A percentile compares a stretch with the other conserved stretches of the same genome.
These are phyloP conservation scores for Beris chalybata DNA, from an alignment of 2,888 invertebrate species.

Conservation along the genomic window DNA sequence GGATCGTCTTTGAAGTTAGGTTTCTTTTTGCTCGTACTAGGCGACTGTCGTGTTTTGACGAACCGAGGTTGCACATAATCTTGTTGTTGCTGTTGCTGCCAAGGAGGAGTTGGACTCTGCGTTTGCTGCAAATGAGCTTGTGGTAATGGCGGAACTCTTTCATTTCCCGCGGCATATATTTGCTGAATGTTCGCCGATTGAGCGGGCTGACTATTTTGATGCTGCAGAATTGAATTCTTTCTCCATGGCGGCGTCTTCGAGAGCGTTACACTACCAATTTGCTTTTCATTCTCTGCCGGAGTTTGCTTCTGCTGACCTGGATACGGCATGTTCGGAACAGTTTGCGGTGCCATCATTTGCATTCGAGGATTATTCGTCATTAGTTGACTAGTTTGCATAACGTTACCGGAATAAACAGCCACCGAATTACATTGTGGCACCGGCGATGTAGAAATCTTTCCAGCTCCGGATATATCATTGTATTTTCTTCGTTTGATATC, in stretches of 20 bases:
- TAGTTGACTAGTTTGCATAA: constrained; percentile 40
- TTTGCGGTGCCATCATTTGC: constrained; percentile 21
- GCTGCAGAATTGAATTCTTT: constrained; percentile 40
- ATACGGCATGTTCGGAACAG: constrained; percentile 20
- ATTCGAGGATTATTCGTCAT: constrained; percentile 24
- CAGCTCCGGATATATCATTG: constrained; percentile 38
- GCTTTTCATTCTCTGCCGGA: constrained; percentile 36
- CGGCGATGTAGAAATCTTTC: constrained; percentile 37
- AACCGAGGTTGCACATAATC: constrained; percentile 29
- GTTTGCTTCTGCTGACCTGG: constrained; percentile 5
- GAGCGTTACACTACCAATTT: constrained; percentile 43
- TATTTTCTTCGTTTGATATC: constrained; percentile 47
- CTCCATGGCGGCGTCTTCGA: constrained; percentile 46
- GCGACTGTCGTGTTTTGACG: constrained; percentile 28
- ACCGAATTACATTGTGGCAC: constrained; percentile 39
- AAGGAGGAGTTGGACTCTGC: neutral
- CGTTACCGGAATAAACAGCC: constrained; percentile 37
- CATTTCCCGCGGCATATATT: constrained; percentile 38
- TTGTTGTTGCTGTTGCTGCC: constrained; percentile 29
- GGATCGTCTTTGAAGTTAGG: constrained; percentile 92
- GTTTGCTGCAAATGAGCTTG: constrained; percentile 41
- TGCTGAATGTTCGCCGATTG: neutral
- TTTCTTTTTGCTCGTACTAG: constrained; percentile 47
- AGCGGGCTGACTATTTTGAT: constrained; percentile 18
- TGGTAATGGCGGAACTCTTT: constrained; percentile 45